Evolutionary conservation across 2,888 invertebrate species (phyloP).

Genomic region (Horisme vitalbata): DNA sequence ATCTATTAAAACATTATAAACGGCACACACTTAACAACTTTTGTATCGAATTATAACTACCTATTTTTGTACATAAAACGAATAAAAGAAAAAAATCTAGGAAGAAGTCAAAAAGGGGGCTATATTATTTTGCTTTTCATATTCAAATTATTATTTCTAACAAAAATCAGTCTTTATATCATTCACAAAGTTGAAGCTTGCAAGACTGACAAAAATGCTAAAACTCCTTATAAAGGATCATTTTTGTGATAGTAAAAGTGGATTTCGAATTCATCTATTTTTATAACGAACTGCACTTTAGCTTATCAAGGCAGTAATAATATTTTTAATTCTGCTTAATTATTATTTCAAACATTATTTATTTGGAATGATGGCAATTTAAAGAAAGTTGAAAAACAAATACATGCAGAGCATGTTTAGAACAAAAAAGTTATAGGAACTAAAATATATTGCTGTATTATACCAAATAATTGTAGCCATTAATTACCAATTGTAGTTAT

Average conservation of each 20-base stretch:
- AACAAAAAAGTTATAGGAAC: neutral
- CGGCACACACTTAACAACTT: conserved; percentile 1
- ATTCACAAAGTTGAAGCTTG: conserved; percentile 66
- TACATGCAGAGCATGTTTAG: conserved; percentile 44
- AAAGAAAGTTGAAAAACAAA: conserved; percentile 22
- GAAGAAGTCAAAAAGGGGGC: neutral
- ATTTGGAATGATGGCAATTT: conserved; percentile 39
- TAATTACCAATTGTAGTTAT: too few relatives aligned
- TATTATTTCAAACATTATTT: neutral
- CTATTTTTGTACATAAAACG: conserved; percentile 17
- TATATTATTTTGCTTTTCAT: conserved; percentile 25
- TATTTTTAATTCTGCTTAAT: neutral
- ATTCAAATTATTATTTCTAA: conserved; percentile 1
- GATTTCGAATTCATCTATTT: conserved; percentile 67
- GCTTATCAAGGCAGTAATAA: conserved; percentile 13
- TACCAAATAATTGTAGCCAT: conserved; percentile 2
- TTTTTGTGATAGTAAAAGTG: conserved; percentile 60
- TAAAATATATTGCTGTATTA: neutral
- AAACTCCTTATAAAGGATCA: conserved; percentile 69
- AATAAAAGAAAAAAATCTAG: conserved; percentile 1
- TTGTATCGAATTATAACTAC: neutral
- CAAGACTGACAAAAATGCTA: conserved; percentile 71
- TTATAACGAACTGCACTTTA: conserved; percentile 54
- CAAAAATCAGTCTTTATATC: conserved; percentile 35
- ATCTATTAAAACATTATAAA: neutral